A percentile compares a stretch with the other conserved stretches of the same genome.
These are phyloP conservation scores for Dryoscopus gambensis DNA, from an alignment of 2,113 vertebrate genomes.

Conservation along the genomic window DNA sequence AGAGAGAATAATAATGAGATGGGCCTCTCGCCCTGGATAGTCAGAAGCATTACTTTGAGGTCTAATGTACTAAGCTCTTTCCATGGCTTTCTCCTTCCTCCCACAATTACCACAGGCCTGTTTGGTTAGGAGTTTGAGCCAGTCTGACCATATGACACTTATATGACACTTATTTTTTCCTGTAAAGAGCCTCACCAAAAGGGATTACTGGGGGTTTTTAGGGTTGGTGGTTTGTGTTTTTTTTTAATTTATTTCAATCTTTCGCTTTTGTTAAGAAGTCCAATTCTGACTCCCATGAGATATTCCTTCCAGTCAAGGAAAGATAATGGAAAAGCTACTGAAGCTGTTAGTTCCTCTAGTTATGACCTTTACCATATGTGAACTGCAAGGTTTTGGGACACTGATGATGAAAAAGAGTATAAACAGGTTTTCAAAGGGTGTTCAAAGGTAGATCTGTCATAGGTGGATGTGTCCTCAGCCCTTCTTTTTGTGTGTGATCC, in stretches of 20 bases:
- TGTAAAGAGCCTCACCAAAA: not conserved
- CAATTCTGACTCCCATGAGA: not conserved
- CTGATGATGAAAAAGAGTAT: not conserved
- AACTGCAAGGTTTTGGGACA: not conserved
- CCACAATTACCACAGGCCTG: not conserved
- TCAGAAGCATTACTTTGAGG: not conserved
- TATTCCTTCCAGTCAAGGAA: not conserved
- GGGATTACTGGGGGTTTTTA: not conserved
- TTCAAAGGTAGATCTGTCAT: not conserved
- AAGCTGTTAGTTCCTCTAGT: not conserved
- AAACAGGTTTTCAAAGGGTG: not conserved
- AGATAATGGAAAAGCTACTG: not conserved
- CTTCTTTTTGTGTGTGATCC: not conserved
- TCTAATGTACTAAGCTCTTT: not conserved
- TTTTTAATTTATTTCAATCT: not conserved
- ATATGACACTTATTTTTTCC: not conserved
- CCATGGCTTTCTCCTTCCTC: not conserved
- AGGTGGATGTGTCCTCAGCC: not conserved
- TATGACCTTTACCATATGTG: not conserved
- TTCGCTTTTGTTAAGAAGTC: not conserved
- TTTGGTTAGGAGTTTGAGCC: not conserved
- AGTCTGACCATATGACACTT: not conserved
- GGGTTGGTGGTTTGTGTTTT: too few relatives aligned
- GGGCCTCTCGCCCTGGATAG: not conserved
- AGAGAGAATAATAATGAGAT: not conserved